Conservation (phyloP, 2,888 invertebrate species). For the Gastracanthus pulcherrimus region DNA sequence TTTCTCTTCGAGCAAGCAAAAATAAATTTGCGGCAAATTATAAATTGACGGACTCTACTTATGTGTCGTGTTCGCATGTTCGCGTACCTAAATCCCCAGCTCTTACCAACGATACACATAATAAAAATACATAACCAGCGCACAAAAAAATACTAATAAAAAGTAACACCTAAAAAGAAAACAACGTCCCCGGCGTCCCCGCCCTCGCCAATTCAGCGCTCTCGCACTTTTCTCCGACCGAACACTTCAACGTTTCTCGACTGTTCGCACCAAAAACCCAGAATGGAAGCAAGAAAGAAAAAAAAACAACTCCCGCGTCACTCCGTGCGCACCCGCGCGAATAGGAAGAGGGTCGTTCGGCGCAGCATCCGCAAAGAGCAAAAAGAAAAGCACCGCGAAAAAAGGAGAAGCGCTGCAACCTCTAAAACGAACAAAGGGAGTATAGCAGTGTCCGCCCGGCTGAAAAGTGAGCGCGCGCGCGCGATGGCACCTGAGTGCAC, state of each 20-base stretch:
- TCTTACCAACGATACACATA: no score
- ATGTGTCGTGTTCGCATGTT: no score
- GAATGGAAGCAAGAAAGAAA: background rate
- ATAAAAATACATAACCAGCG: no score
- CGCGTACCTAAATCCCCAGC: no score
- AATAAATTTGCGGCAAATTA: no score
- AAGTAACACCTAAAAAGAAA: no score
- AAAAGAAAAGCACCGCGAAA: background rate
- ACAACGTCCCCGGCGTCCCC: no score
- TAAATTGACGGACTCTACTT: no score
- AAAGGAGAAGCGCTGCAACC: background rate
- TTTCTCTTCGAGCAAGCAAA: no score
- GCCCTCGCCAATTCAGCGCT: no score
- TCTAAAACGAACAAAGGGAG: constrained; percentile 29
- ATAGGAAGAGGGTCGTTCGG: constrained; percentile 21
- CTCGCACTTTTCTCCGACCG: background rate
- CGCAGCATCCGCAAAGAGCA: background rate
- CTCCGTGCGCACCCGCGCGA: background rate
- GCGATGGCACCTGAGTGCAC: constrained; percentile 35
- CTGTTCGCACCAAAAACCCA: no score
- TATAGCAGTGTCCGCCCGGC: background rate
- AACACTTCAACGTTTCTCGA: background rate
- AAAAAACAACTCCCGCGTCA: background rate
- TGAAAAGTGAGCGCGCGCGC: constrained; percentile 22
- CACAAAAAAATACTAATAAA: no score